Base-by-base conservation (phyloP, 23 tunicate genomes). In the Trididemnum nubilum region DNA sequence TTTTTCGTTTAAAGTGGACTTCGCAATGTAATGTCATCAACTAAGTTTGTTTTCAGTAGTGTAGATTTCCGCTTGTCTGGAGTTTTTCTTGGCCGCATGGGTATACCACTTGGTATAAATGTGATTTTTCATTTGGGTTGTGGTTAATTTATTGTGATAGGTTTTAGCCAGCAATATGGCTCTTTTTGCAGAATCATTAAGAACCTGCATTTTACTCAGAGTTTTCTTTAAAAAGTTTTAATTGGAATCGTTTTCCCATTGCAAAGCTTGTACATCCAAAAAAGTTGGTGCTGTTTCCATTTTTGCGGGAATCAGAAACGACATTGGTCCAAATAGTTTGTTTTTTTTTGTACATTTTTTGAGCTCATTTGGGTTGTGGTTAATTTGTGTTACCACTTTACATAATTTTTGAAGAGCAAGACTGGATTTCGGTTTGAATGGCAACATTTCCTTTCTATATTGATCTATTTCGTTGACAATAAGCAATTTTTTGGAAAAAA, bases 101-200 rank as follows among this genome's bases (percentile, higher is more conserved):
- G 54, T 15, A 44, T n/a, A n/a, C 12, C 54, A 44, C 54, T 44
- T 44, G 54, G 15, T 44, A 44, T 44, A 44, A 44, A 7, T 44
- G 54, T 9, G 54, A 44, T 15, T 15, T 44, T 44, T 44, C 54
- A 44, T 9, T 15, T 44, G 54, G 15, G 15, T 44, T 44, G 54
- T 44, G 9, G 54, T 44, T 44, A 44, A 44, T 15, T 61, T 61
- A 4, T 61, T 61, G 67, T 61, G 67, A 61, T n/a, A 61, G 4
- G 67, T 61, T n/a, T 61, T 61, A 3, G 67, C 67, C 67, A 61
- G 67, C 67, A 61, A 61, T 61, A 61, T 24, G 3, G 67, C 67
- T 61, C 67, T 61, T 61, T 15, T 26, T 12, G 67, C 67, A 12
- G 67, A 4, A 61, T 61, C 67, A 61, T 24, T 61, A 21, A 24